Evolutionary conservation across 1,140 invertebrate genomes (phyloP).

Genomic region (Zaprionus nigranus): DNA sequence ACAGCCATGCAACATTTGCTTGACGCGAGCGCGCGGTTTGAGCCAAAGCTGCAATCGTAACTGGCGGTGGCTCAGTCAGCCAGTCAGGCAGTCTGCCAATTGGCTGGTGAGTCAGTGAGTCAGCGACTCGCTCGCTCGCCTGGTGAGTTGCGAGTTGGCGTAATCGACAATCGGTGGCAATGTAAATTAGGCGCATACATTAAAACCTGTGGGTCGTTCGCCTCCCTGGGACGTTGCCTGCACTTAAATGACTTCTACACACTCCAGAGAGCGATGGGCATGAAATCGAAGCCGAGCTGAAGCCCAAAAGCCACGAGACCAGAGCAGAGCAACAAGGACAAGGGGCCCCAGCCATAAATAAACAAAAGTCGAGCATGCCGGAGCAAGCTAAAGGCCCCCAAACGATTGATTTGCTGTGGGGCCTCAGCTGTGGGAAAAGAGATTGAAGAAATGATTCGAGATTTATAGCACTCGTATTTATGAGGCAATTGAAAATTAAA

Average conservation of each 20-base stretch:
- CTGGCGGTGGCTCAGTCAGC: conserved; percentile 33
- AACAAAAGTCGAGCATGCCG: conserved; percentile 46
- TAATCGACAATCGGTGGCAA: conserved; percentile 68
- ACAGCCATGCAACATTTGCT: conserved; percentile 75
- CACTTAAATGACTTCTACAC: conserved; percentile 72
- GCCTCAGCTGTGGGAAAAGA: conserved; percentile 42
- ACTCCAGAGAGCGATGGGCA: conserved; percentile 28
- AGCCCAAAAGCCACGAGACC: background rate
- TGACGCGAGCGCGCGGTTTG: conserved; percentile 44
- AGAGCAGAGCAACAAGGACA: conserved; percentile 10
- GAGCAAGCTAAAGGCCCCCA: background rate
- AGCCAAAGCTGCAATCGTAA: conserved; percentile 69
- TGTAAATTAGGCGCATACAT: conserved; percentile 74
- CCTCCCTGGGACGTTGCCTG: conserved; percentile 58
- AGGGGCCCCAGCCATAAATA: conserved; percentile 35
- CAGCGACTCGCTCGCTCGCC: conserved; percentile 23
- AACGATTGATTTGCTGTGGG: conserved; percentile 59
- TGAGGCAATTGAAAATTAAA: conserved; percentile 50
- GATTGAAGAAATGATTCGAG: background rate
- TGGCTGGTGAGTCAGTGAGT: conserved; percentile 30
- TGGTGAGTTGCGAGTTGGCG: conserved; percentile 55
- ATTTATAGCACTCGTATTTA: conserved; percentile 49
- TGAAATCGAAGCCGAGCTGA: conserved; percentile 40
- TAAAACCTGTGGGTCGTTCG: conserved; percentile 53
- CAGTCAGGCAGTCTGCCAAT: no score